phyloP scores from a whole-genome alignment of 1,140 invertebrate species.

The Colletes gigas region DNA sequence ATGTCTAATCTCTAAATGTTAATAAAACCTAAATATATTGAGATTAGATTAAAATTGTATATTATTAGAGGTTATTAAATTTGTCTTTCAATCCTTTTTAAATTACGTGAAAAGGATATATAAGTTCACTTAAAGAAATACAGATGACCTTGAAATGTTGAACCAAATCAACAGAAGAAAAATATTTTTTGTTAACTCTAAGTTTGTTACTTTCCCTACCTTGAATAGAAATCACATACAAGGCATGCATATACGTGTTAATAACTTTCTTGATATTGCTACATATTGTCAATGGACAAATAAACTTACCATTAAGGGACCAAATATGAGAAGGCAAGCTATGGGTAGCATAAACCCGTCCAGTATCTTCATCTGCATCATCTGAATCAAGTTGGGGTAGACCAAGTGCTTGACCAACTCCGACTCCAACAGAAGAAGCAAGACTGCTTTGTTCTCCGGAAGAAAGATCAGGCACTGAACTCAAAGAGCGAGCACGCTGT shows the following conservation, averaged over 20 bases:
- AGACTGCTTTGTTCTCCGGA: constrained; percentile 74
- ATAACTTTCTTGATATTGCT: not conserved
- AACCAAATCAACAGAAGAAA: no score
- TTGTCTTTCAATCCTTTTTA: no score
- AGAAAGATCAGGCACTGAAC: constrained; percentile 89
- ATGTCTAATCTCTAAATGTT: no score
- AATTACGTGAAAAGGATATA: no score
- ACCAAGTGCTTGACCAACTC: constrained; percentile 77
- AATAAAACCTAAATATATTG: no score
- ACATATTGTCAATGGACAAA: not conserved
- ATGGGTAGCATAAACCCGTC: constrained; percentile 92
- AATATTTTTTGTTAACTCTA: no score
- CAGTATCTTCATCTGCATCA: constrained; percentile 80
- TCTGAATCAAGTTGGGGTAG: constrained; percentile 76
- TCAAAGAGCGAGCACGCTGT: constrained; percentile 90
- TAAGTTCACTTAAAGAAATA: no score
- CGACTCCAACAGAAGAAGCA: constrained; percentile 75
- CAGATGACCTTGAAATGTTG: no score
- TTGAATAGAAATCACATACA: no score
- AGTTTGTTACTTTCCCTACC: no score
- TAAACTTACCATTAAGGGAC: constrained; percentile 91
- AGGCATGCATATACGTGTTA: not conserved
- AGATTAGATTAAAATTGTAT: no score
- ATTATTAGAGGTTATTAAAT: no score
- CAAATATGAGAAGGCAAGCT: constrained; percentile 95